Evolutionary conservation across 2,113 vertebrate genomes (phyloP).

Genomic region (Cryptotis parvus): DNA sequence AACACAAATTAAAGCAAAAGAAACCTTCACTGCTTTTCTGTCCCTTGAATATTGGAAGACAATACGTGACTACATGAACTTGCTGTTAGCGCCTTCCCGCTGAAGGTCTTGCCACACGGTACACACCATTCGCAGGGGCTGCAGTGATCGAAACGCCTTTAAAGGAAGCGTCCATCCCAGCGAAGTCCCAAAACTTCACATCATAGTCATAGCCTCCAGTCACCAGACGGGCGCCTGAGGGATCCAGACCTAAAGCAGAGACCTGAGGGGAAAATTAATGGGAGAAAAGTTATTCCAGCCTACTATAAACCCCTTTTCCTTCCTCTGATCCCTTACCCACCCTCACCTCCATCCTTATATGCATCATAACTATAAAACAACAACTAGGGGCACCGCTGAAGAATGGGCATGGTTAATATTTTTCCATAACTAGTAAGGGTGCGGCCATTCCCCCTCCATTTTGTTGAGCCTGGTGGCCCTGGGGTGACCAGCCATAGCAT

Average conservation of each 20-base stretch:
- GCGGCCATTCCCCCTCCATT: too few relatives aligned
- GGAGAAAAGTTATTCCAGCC: background rate
- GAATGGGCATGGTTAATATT: background rate
- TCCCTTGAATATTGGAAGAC: background rate
- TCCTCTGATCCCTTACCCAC: background rate
- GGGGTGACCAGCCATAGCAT: too few relatives aligned
- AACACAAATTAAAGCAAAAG: background rate
- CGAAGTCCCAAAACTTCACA: conserved; percentile 98
- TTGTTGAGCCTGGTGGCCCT: too few relatives aligned
- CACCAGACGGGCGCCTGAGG: conserved; percentile 96
- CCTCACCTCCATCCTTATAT: background rate
- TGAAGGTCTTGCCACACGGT: background rate
- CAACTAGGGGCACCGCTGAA: background rate
- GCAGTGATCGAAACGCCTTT: conserved; percentile 96
- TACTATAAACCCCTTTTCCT: background rate
- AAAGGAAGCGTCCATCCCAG: conserved; percentile 96
- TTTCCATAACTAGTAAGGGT: background rate
- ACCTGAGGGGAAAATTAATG: conserved; percentile 87
- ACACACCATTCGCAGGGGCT: conserved; percentile 97
- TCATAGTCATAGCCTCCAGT: conserved; percentile 96
- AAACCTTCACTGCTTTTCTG: conserved; percentile 14
- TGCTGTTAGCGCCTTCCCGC: conserved; percentile 26
- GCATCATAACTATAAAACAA: background rate
- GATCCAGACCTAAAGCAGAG: conserved; percentile 95
- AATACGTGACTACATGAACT: background rate